Base-by-base conservation (phyloP, 2,797 vertebrate genomes). In the Cyprinella venusta region DNA sequence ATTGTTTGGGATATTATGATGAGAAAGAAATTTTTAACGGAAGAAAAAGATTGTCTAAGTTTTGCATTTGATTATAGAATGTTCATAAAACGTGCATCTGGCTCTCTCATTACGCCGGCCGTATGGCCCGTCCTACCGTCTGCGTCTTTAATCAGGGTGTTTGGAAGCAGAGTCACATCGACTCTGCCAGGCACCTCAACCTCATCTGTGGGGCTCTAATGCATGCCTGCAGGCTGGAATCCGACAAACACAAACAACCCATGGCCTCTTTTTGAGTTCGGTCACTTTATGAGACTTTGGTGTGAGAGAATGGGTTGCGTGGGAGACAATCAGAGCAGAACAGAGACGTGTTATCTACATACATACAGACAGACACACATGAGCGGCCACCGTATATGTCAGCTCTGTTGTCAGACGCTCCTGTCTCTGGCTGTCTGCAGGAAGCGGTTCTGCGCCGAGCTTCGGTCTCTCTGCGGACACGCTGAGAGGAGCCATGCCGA, bases 1-100 rank as follows among this genome's bases (percentile, higher is more conserved):
- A 95, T 94, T 93, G 93, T 94, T 95, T 94, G 93, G 94, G 93
- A 93, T 92, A 93, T 89, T 85, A 87, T 91, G 91, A 93, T 92
- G 92, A 91, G 89, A 88, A 88, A 87, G 82, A 85, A 84, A 95
- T 94, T 93, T 94, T 94, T 93, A 93, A 94, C 93, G 93, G 89
- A 92, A 93, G 90, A 84, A 76, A 76, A 83, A 38, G 38, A 87
- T 87, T 65, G 89, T 90, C 88, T 92, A 93, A 93, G 90, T 92
- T 93, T 89, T 92, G 92, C 93, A 94, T 93, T 92, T 93, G 91
- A 93, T 93, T 94, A 93, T 90, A 84, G 84, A 30, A 83, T 88
- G 90, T 90, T 91, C 90, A 89, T 91, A 89, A 82, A 87, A 84
- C 85, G 86, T 85, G 89, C 89, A 92, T 93, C 92, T 86, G 90